A percentile compares a stretch with the other conserved stretches of the same genome.
Evolutionary conservation across 2,113 vertebrate genomes (phyloP).

Genomic region (Tringa solitaria): DNA sequence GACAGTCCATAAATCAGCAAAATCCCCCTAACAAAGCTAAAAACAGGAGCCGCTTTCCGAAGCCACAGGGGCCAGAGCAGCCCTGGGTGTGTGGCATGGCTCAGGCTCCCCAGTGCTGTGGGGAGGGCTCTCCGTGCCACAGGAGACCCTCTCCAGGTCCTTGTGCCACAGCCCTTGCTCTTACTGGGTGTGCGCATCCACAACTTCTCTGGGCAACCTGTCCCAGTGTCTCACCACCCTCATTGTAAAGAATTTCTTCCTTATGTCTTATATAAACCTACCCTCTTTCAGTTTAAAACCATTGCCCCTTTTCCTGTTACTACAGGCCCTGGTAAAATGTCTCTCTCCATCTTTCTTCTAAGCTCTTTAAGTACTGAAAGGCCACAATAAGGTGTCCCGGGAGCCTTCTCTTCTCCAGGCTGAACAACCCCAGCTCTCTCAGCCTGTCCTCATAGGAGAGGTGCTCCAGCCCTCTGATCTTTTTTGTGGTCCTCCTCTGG

Average conservation of each 20-base stretch:
- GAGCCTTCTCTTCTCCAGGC: not conserved
- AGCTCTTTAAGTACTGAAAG: not conserved
- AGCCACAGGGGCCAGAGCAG: not conserved
- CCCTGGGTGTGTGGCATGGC: not conserved
- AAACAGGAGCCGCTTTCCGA: not conserved
- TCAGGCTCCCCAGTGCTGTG: not conserved
- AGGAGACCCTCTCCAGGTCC: not conserved
- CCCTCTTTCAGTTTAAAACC: not conserved
- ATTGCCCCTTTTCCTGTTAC: not conserved
- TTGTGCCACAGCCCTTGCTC: not conserved
- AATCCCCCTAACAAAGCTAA: not conserved
- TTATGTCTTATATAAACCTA: not conserved
- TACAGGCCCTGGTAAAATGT: not conserved
- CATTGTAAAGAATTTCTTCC: not conserved
- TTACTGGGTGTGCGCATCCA: fast-evolving
- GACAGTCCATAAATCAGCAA: constrained; percentile 6
- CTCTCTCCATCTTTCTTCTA: not conserved
- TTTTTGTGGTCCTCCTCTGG: not conserved
- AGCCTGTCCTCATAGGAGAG: not conserved
- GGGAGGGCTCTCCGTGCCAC: not conserved
- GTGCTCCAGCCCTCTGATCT: not conserved
- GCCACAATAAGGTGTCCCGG: fast-evolving
- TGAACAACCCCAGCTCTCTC: not conserved
- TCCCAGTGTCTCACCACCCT: not conserved
- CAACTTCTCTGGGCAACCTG: not conserved